Base-by-base conservation (phyloP, 2,888 invertebrate genomes). In the Amphipoea oculea region DNA sequence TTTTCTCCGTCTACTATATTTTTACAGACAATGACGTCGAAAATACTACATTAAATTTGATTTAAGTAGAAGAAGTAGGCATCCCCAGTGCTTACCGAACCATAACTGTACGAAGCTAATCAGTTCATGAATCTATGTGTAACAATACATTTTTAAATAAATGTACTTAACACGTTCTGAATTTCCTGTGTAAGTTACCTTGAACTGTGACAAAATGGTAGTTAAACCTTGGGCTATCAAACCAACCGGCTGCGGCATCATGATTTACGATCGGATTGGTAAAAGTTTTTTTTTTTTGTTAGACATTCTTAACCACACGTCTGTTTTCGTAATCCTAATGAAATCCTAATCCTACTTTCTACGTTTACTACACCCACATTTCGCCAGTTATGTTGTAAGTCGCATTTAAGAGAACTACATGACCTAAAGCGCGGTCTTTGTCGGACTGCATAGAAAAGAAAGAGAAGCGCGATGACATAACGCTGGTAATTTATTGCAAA, bases 171-270 rank as follows among this genome's bases (percentile, higher is more conserved):
- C 42, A 68, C 45, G 29, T 45, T 62, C 45, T n/a, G 63, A 63
- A 57, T 63, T 68, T 80, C 80, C 80, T 68, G 75, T 57, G 62
- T 40, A 54, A 60, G 36, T 60, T 54, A 48, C 80, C 80, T 75
- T 69, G 80, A 80, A 63, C 14, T 48, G 14, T 45, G 54, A 40
- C 54, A 40, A 80, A 54, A 57, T 80, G 40, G 2, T 29, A 74
- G 14, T 11, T 45, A 11, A 71, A 57, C 12, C 12, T 57, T 5
- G 45, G 20, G n/a, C 4, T 48, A 62, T 1, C n/a, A 51, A 75
- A 71, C n/a, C 1, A 48, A 57, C 36, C 2, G 2, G 29, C 29
- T 2, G 36, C 36, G 54, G 36, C 14, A 36, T 54, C 9, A n/a
- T 45, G 20, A 20, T 48, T 48, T 36, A 40, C 45, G 36, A 20